A percentile compares a stretch with the other conserved stretches of the same genome.
These are phyloP conservation scores for Aplysina aerophoba DNA, from an alignment of 37 sponge, comb jelly and placozoan genomes.

Conservation along the genomic window DNA sequence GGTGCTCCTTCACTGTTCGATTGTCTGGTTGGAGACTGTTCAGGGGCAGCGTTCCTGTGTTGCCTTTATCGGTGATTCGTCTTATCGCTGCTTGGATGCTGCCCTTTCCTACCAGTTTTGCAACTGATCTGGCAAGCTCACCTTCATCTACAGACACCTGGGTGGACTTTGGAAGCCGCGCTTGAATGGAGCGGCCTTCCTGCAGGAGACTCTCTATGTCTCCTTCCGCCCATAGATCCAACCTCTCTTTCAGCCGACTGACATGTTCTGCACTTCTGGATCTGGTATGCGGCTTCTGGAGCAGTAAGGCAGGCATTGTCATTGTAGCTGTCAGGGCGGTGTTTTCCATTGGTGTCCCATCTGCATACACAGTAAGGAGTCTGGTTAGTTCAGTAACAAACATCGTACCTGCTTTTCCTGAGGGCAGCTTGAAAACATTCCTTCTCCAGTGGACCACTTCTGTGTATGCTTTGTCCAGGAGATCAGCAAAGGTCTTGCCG, in stretches of 20 bases:
- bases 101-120: constrained; percentile 22
- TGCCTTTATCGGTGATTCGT: background rate
- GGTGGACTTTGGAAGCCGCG: no score
- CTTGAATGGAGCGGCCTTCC: constrained; percentile 4
- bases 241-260: constrained; percentile 16
- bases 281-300: constrained; percentile 22
- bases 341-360: constrained; percentile 18
- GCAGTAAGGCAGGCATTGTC: constrained; percentile 13
- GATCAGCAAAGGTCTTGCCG: no score
- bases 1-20: constrained; percentile 23
- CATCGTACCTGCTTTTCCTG: constrained; percentile 13
- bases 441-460: constrained; percentile 21
- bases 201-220: constrained; percentile 26
- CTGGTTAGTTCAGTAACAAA: constrained; percentile 4
- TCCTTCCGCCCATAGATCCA: constrained; percentile 17
- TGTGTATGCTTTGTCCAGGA: constrained; percentile 9
- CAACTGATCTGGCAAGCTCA: constrained; percentile 22
- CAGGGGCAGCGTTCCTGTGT: constrained; percentile 9
- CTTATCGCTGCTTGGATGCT: constrained; percentile 34
- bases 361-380: background rate
- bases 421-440: constrained; percentile 23
- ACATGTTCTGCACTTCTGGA: constrained; percentile 7
- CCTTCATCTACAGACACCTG: constrained; percentile 3
- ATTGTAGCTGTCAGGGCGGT: constrained; percentile 12
- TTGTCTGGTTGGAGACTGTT: constrained; percentile 19